phyloP scores from a whole-genome alignment of 2,888 invertebrate genomes.

The Drosophila pegasa region DNA sequence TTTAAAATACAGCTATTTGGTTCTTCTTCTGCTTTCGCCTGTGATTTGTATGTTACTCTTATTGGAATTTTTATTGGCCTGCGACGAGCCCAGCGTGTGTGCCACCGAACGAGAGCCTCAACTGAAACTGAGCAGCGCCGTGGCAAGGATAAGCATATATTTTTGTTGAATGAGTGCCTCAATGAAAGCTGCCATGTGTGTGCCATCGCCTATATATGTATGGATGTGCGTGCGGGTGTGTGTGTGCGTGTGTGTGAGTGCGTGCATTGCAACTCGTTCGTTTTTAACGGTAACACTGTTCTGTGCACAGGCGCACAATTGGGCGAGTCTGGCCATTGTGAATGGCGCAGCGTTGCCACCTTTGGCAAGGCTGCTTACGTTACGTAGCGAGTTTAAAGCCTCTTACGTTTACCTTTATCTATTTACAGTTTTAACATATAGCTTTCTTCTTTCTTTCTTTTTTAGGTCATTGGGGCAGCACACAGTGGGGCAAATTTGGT shows the following conservation, averaged over 20 bases:
- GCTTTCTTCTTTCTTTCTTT: constrained; percentile 10
- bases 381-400: constrained; percentile 30
- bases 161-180: constrained; percentile 77
- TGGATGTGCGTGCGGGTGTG: constrained; percentile 7
- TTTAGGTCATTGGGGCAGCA: constrained; percentile 57
- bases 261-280: constrained; percentile 55
- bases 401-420: constrained; percentile 41
- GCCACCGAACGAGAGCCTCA: constrained; percentile 78
- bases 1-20: constrained; percentile 20
- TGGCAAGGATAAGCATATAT: constrained; percentile 60
- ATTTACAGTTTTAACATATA: constrained; percentile 17
- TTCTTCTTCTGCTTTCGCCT: constrained; percentile 13
- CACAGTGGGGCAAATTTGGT: constrained; percentile 30
- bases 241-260: constrained; percentile 14
- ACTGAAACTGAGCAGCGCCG: constrained; percentile 54
- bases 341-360: constrained; percentile 49
- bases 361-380: constrained; percentile 4
- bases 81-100: constrained; percentile 74
- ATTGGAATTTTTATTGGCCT: constrained; percentile 50
- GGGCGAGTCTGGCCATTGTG: constrained; percentile 59
- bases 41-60: constrained; percentile 35
- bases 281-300: constrained; percentile 43
- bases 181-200: constrained; percentile 51
- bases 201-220: neutral
- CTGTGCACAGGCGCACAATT: constrained; percentile 55